Conservation (phyloP, 2,113 vertebrate genomes). For the Castor canadensis region DNA sequence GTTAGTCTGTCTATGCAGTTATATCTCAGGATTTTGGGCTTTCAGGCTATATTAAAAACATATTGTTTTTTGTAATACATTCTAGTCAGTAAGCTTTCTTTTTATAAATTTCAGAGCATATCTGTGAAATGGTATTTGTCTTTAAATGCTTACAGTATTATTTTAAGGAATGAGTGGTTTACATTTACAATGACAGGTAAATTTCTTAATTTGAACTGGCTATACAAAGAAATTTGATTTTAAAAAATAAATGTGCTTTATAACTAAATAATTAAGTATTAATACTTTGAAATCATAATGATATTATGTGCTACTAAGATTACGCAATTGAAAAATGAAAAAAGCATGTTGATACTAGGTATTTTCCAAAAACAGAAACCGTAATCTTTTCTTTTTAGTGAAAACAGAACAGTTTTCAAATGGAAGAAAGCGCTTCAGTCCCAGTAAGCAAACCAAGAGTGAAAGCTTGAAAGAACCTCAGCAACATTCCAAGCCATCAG, state of each 20-base stretch:
- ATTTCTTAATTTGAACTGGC: conserved; percentile 40
- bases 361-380: neutral
- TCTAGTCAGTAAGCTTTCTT: conserved; percentile 25
- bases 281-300: conserved; percentile 31
- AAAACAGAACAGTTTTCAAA: conserved; percentile 65
- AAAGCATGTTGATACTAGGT: neutral
- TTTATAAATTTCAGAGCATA: conserved; percentile 23
- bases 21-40: neutral
- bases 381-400: conserved; percentile 49
- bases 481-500: conserved; percentile 52
- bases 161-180: neutral
- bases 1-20: neutral
- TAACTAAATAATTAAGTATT: conserved; percentile 28
- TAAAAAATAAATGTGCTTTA: neutral
- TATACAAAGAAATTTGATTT: conserved; percentile 37
- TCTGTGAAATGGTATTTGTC: neutral
- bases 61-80: neutral
- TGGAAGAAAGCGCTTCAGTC: conserved; percentile 52
- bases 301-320: neutral
- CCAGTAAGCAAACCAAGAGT: conserved; percentile 57
- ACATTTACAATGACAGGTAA: conserved; percentile 6
- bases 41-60: neutral
- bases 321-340: neutral
- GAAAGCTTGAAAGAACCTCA: conserved; percentile 26
- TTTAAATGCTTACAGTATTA: neutral